A percentile compares a stretch with the other conserved stretches of the same genome.
Conservation (phyloP, 2,888 invertebrate species). For the Malacosoma neustria region DNA sequence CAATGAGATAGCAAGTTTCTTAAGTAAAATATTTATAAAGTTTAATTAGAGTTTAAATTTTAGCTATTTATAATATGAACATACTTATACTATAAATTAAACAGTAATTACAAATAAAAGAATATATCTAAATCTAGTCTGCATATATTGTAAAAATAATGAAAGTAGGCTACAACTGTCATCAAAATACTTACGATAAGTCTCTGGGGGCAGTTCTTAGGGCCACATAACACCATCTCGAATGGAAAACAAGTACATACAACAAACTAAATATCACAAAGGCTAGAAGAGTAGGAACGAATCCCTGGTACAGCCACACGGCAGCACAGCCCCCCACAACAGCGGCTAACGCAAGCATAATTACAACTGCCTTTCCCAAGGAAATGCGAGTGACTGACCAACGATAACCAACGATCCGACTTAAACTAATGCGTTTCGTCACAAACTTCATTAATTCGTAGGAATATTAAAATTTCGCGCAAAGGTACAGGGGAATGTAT, state of each 20-base stretch:
- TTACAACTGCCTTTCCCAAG: conserved; percentile 60
- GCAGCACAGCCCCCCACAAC: conserved; percentile 54
- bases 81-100: no score
- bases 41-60: no score
- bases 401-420: conserved; percentile 21
- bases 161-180: conserved; percentile 1
- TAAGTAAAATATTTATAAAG: no score
- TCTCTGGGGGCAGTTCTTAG: conserved; percentile 83
- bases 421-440: conserved; percentile 15
- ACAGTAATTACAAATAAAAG: no score
- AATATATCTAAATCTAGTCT: no score
- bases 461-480: no score
- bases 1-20: no score
- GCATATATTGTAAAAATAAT: conserved; percentile 1
- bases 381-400: conserved; percentile 59
- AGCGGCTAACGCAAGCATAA: conserved; percentile 54
- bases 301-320: conserved; percentile 73
- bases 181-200: conserved; percentile 71
- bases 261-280: conserved; percentile 75
- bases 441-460: conserved; percentile 6
- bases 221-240: conserved; percentile 87
- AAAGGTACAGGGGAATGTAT: no score
- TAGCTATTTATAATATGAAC: no score
- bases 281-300: conserved; percentile 77
- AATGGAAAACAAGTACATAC: conserved; percentile 79